phyloP scores from a whole-genome alignment of 2,113 vertebrate species.

The Engraulis encrasicolus region DNA sequence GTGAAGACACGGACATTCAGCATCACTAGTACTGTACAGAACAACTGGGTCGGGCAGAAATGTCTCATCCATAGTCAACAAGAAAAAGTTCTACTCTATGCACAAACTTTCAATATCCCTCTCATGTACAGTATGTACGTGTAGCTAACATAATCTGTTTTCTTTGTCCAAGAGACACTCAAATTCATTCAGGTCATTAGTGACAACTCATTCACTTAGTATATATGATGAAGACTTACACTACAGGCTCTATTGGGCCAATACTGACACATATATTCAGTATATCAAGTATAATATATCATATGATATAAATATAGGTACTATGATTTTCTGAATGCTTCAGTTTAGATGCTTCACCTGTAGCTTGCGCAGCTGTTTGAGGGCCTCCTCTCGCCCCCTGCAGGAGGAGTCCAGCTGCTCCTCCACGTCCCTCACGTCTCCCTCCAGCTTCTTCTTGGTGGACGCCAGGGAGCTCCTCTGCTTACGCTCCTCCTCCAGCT shows the following conservation, averaged over 20 bases:
- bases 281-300: no score
- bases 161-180: neutral
- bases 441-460: constrained; percentile 90
- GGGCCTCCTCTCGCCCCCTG: constrained; percentile 86
- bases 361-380: constrained; percentile 90
- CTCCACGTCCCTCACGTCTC: constrained; percentile 88
- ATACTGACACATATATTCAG: no score
- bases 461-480: constrained; percentile 80
- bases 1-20: constrained; percentile 21
- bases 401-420: constrained; percentile 85
- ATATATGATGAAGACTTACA: no score
- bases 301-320: no score
- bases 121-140: no score
- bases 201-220: no score
- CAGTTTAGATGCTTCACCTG: constrained; percentile 75
- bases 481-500: constrained; percentile 93
- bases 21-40: neutral
- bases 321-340: neutral
- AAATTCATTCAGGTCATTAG: no score
- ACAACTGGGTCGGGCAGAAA: neutral
- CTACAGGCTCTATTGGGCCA: neutral
- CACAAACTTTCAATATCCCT: neutral
- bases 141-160: neutral
- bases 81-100: neutral
- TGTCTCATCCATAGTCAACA: neutral